Base-by-base conservation (phyloP, 2,797 vertebrate genomes). In the Cyprinodon diabolis region DNA sequence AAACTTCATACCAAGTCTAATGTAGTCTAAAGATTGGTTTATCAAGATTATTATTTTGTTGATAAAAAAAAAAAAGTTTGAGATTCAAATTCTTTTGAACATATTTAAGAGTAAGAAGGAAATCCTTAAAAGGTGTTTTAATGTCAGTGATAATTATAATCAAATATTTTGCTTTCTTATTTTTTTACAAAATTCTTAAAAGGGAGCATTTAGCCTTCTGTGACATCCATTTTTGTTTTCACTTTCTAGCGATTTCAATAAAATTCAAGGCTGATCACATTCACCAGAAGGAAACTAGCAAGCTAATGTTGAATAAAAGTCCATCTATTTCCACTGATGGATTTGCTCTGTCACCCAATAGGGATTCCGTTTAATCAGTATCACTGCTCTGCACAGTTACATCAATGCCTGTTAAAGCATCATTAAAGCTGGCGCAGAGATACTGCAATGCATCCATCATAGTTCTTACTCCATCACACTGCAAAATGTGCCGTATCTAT, bases 401-500 rank as follows among this genome's bases (percentile, higher is more conserved):
- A 80, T 70, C 70, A 74, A 54, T 60, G 60, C 19, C 35, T 37
- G 10, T 82, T 79, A 71, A 71, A 84, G 52, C 25, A 69, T 76
- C 62, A 72, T 86, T 82, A 74, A 66, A 72, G 15, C 55, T 35
- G 49, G 52, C 63, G 21, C 67, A 81, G 48, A 49, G 49, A 74
- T 51, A 68, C 67, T 30, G 69, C 51, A 74, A 52, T 6, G 23
- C 68, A 76, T 76, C 58, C 40, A 78, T 85, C 77, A 66, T 8
- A 52, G 62, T 19, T 74, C 48, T 19, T 57, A 25, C 69, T 82
- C 75, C 75, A 71, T 71, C 60, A 60, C 60, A 54, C 37, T 25
- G 23, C 66, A 71, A 77, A 76, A 70, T 12, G n/a, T 25, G 49
- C 21, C 0, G 2, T 72, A 66, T 68, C 71, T 60, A 48, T 13